Conservation (phyloP, 2,797 vertebrate species). For the Hippopotamyrus pictus region DNA sequence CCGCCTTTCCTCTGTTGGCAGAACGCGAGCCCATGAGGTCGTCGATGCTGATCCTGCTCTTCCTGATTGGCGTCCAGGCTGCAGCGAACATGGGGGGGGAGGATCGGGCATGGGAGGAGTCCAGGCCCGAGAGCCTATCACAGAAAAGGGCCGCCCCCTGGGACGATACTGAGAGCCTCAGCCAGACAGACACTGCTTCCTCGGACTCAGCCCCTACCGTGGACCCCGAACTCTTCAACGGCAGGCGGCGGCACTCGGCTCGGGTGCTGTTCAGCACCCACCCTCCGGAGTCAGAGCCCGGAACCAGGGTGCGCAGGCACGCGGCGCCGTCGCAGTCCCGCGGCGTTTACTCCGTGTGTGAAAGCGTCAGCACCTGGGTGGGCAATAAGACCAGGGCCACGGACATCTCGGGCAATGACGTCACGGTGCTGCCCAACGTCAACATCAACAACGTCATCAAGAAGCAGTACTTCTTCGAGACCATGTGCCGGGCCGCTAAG, state of each 20-base stretch:
- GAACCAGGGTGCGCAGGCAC: conserved; percentile 44
- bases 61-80: conserved; percentile 91
- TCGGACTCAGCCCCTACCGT: conserved; percentile 62
- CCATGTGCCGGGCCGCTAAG: conserved; percentile 72
- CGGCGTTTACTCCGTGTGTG: conserved; percentile 90
- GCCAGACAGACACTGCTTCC: not conserved
- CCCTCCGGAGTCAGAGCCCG: conserved; percentile 54
- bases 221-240: conserved; percentile 84
- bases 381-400: conserved; percentile 91
- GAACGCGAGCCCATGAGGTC: conserved; percentile 92
- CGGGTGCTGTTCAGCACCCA: conserved; percentile 88
- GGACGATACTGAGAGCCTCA: not conserved
- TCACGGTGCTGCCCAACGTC: conserved; percentile 84
- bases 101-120: conserved; percentile 57
- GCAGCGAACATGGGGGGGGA: conserved; percentile 80
- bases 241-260: conserved; percentile 72
- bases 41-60: conserved; percentile 91
- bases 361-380: conserved; percentile 90
- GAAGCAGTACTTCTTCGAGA: conserved; percentile 98
- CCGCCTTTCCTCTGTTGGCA: conserved; percentile 27
- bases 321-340: conserved; percentile 61
- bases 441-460: conserved; percentile 89
- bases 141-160: conserved; percentile 10
- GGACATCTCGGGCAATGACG: conserved; percentile 91
- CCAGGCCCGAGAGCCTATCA: conserved; percentile 47